Evolutionary conservation across 2,797 vertebrate genomes (phyloP).

Genomic region (Erethizon dorsatum): DNA sequence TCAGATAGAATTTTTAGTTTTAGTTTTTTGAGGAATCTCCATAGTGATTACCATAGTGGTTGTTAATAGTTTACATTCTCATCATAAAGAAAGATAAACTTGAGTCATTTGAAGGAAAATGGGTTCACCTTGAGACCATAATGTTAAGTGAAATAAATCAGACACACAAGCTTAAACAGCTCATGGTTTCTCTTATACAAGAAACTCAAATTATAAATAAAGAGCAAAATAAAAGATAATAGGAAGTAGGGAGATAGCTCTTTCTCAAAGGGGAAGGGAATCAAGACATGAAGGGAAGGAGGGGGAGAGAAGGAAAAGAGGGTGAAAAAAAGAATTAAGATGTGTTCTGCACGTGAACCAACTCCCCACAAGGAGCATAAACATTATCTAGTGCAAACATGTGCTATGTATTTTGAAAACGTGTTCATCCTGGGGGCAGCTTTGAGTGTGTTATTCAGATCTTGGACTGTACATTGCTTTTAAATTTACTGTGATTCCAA

Average conservation of each 20-base stretch:
- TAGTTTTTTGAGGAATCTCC: background rate
- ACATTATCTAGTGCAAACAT: background rate
- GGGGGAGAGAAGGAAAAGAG: background rate
- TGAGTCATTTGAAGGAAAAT: background rate
- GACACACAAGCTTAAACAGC: background rate
- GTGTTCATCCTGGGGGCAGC: background rate
- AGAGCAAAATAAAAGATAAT: background rate
- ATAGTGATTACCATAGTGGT: background rate
- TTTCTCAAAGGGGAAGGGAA: background rate
- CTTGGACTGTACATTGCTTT: constrained; percentile 72
- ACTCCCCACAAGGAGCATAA: background rate
- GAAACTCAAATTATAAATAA: background rate
- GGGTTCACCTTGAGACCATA: background rate
- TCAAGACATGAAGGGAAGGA: background rate
- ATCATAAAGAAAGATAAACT: background rate
- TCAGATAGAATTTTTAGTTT: background rate
- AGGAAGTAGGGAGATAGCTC: background rate
- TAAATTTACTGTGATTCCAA: constrained; percentile 74
- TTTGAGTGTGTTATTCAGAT: constrained; percentile 56
- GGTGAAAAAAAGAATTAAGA: background rate
- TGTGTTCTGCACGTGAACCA: background rate
- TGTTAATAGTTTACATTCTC: background rate
- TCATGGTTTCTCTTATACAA: background rate
- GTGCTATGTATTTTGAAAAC: constrained; percentile 37
- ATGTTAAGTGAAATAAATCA: background rate